A percentile compares a stretch with the other conserved stretches of the same genome.
These are phyloP conservation scores for Calyptomena viridis DNA, from an alignment of 2,113 vertebrate species.

Conservation along the genomic window DNA sequence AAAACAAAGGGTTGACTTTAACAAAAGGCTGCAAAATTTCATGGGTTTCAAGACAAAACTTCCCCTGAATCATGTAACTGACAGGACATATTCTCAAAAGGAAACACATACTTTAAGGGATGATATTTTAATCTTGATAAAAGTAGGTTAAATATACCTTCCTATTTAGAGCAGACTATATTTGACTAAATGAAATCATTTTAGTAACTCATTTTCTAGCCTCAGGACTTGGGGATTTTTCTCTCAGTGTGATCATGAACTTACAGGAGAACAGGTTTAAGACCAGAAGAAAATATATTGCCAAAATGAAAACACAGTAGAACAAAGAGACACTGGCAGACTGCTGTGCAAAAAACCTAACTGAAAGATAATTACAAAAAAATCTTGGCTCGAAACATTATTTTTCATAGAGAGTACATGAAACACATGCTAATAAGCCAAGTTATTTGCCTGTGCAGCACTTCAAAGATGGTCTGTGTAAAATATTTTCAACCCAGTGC, in stretches of 20 bases:
- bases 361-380: constrained; percentile 13
- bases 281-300: background rate
- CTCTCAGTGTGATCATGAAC: background rate
- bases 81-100: background rate
- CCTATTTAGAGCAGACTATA: background rate
- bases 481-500: constrained; percentile 6
- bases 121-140: background rate
- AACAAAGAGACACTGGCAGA: background rate
- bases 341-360: constrained; percentile 9
- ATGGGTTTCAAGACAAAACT: background rate
- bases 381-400: background rate
- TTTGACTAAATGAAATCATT: background rate
- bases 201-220: background rate
- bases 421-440: constrained; percentile 47
- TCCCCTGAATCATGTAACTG: background rate
- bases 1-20: background rate
- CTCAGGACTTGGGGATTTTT: background rate
- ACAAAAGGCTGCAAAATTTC: background rate
- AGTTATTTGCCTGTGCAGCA: constrained; percentile 1
- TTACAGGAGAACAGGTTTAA: background rate
- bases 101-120: background rate
- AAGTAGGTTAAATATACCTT: background rate
- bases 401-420: constrained; percentile 23
- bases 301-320: background rate
- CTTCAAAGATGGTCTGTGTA: constrained; percentile 34